Conservation (phyloP, 1,140 invertebrate species). For the Drosophila cardini region DNA sequence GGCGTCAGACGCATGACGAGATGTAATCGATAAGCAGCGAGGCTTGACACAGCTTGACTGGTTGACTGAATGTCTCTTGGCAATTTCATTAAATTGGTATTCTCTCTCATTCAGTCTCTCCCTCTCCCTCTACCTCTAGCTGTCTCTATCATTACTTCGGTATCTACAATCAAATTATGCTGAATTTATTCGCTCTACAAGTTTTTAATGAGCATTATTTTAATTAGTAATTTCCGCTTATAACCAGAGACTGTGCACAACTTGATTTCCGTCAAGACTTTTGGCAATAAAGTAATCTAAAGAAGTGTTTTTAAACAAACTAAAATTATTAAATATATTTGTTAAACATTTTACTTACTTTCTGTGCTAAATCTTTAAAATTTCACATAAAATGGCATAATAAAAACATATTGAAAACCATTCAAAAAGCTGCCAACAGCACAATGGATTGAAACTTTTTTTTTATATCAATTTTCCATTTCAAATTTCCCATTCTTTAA, state of each 20-base stretch:
- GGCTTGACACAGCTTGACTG: slow-evolving; percentile 56
- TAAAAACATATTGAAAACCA: slow-evolving; percentile 38
- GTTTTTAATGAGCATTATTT: slow-evolving; percentile 75
- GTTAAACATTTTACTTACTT: neutral
- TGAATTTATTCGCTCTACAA: slow-evolving; percentile 64
- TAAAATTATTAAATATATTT: too few species aligned
- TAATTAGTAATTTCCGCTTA: slow-evolving; percentile 62
- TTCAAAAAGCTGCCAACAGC: slow-evolving; percentile 3
- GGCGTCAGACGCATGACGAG: slow-evolving; percentile 47
- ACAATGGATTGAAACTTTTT: slow-evolving; percentile 11
- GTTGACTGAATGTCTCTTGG: slow-evolving; percentile 42
- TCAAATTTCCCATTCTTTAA: neutral
- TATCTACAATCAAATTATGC: slow-evolving; percentile 68
- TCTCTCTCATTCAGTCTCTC: neutral
- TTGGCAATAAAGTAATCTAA: neutral
- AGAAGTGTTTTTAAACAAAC: neutral
- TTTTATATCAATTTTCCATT: neutral
- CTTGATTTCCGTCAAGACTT: neutral
- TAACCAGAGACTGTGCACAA: slow-evolving; percentile 12
- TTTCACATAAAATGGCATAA: neutral
- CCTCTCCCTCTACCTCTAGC: neutral
- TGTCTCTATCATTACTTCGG: neutral
- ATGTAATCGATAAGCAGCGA: slow-evolving; percentile 76
- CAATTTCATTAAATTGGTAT: slow-evolving; percentile 69
- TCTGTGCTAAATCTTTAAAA: neutral